Base-by-base conservation (phyloP, 2,113 vertebrate species). In the Rhinolophus ferrumequinum region DNA sequence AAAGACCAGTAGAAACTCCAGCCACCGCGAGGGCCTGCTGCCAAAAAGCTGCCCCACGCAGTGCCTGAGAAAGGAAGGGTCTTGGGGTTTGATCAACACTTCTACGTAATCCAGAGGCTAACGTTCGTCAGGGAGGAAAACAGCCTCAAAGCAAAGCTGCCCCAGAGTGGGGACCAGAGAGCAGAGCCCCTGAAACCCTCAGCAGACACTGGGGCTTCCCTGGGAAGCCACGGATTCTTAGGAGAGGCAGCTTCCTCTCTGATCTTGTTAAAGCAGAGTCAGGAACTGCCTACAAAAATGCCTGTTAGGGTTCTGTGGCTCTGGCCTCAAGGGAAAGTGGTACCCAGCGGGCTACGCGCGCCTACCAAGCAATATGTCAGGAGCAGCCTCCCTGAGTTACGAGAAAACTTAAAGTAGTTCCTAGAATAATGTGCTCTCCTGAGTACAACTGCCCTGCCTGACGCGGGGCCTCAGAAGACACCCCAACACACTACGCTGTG, bases 401-500 rank as follows among this genome's bases (percentile, higher is more conserved):
- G 4, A 38, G 24, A 2, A 67, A 47, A 28, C 4, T 19, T 24
- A 13, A 50, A 35, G 24, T 30, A 10, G n/a, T 64, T 79, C 60
- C 86, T 72, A 35, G 28, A 79, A 60, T 28, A 19, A 64, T 24
- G 35, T 0, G 12, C 38, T 54, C 33, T 38, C 35, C 0, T n/a
- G 10, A 67, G 60, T 16, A 52, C 16, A 28, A 3, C 80, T 38
- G 19, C 58, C n/a, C 44, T 8, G 1, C 41, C 64, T 2, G 6
- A 54, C 33, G 75, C 41, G 41, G 41, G 41, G 41, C 35, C 38
- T 38, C 13, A 62, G 76, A 64, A 44, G 77, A 80, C 6, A 41
- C 4, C 18, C 5, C 62, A 70, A 19, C 41, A 3, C 0, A 11
- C 56, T 4, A 6, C 0, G 1, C 24, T 0, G 0, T 11, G 8